A percentile compares a stretch with the other conserved stretches of the same genome.
phyloP scores from a whole-genome alignment of 2,888 invertebrate species.

The Hoplodrina ambigua region DNA sequence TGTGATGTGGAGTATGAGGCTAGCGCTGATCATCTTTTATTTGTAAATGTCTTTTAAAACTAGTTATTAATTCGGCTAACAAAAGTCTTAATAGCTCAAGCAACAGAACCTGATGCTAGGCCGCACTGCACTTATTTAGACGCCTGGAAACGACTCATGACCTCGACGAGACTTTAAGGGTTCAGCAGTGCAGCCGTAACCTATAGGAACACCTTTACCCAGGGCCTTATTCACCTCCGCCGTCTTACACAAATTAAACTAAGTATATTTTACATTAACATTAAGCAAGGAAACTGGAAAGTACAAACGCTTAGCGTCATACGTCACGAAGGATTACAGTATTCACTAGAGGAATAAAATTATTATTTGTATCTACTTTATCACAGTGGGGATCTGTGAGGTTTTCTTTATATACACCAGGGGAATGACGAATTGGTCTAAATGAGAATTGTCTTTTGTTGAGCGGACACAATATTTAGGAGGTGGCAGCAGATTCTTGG shows the following conservation, averaged over 20 bases:
- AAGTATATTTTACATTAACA: conserved; percentile 50
- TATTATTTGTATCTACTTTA: conserved; percentile 78
- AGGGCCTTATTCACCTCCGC: conserved; percentile 42
- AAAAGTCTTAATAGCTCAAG: conserved; percentile 20
- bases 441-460: conserved; percentile 17
- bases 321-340: conserved; percentile 67
- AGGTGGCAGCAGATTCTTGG: not conserved
- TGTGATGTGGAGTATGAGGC: conserved; percentile 20
- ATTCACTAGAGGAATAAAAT: conserved; percentile 74
- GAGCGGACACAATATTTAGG: not conserved
- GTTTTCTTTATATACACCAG: conserved; percentile 70
- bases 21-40: not conserved
- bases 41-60: conserved; percentile 6
- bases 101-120: not conserved
- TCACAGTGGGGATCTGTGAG: conserved; percentile 83
- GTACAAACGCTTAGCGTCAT: conserved; percentile 66
- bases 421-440: conserved; percentile 7
- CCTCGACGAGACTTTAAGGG: not conserved
- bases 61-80: conserved; percentile 40
- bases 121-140: not conserved
- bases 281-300: conserved; percentile 56
- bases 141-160: not conserved
- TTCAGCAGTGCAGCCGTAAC: not conserved
- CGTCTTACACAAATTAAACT: conserved; percentile 42
- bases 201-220: not conserved